A percentile compares a stretch with the other conserved stretches of the same genome.
These are phyloP conservation scores for Macrosiphum euphorbiae DNA, from an alignment of 2,888 invertebrate genomes.

Conservation along the genomic window DNA sequence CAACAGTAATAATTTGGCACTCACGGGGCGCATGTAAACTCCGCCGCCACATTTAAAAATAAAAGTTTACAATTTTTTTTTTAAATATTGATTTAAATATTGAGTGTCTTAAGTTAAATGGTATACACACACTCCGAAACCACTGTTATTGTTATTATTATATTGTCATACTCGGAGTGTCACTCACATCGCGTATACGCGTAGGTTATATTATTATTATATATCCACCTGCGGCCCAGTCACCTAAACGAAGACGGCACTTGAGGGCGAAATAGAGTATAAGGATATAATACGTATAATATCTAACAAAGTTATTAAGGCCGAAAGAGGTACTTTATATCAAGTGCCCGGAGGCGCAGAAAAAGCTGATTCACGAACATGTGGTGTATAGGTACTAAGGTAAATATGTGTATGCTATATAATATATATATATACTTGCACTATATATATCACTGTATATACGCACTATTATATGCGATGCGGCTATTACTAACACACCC, in stretches of 20 bases:
- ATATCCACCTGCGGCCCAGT: not conserved
- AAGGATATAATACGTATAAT: not conserved
- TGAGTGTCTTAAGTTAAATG: too few relatives aligned
- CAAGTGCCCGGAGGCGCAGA: not conserved
- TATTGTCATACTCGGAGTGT: not conserved
- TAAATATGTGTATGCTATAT: not conserved
- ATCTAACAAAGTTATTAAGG: slow-evolving; percentile 2
- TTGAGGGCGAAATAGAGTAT: not conserved
- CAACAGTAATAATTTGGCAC: not conserved
- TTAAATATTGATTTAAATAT: too few relatives aligned
- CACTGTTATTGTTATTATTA: not conserved
- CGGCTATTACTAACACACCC: slow-evolving; percentile 5
- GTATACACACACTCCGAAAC: not conserved
- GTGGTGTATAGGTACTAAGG: not conserved
- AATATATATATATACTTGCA: not conserved
- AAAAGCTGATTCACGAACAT: slow-evolving; percentile 13
- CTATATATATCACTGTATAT: not conserved
- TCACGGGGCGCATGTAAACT: too few relatives aligned
- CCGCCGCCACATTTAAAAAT: too few relatives aligned
- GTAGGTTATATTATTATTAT: not conserved
- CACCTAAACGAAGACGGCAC: not conserved
- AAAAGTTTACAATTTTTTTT: too few relatives aligned
- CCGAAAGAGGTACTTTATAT: not conserved
- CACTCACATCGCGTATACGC: not conserved
- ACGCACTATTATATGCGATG: not conserved